phyloP scores from a whole-genome alignment of 2,113 vertebrate species.

The Tympanuchus pallidicinctus region DNA sequence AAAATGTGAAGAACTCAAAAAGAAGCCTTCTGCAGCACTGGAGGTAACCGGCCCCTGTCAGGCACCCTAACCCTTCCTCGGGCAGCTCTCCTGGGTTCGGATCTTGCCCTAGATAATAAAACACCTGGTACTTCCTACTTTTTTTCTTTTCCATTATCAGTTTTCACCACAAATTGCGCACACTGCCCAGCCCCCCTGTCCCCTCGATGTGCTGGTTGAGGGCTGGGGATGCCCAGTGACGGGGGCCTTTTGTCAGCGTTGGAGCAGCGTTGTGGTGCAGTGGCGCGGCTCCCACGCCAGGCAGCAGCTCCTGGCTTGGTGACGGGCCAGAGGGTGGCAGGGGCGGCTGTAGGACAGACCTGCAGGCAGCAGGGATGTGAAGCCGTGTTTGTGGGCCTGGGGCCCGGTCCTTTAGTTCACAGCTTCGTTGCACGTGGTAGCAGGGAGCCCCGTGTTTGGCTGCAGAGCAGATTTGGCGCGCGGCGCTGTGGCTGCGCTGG shows the following conservation, averaged over 20 bases:
- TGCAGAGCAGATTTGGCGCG: not conserved
- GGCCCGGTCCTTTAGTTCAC: not conserved
- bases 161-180: not conserved
- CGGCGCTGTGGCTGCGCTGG: not conserved
- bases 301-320: rapidly evolving
- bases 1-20: conserved; percentile 99
- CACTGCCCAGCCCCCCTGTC: not conserved
- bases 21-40: conserved; percentile 98
- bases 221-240: not conserved
- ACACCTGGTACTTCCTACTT: conserved; percentile 64
- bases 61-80: conserved; percentile 76
- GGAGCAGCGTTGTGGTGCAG: not conserved
- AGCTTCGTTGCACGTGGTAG: not conserved
- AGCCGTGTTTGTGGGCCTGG: rapidly evolving
- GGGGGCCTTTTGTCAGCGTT: not conserved
- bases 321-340: not conserved
- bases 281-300: not conserved
- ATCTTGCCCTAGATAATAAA: conserved; percentile 70
- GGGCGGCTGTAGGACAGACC: not conserved
- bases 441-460: not conserved
- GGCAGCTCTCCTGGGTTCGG: conserved; percentile 75
- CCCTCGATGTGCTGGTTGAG: not conserved
- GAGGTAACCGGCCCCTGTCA: conserved; percentile 89
- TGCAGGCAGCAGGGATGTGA: not conserved
- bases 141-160: conserved; percentile 33